Evolutionary conservation across 2,113 vertebrate genomes (phyloP).

Genomic region (Brachypteracias leptosomus): DNA sequence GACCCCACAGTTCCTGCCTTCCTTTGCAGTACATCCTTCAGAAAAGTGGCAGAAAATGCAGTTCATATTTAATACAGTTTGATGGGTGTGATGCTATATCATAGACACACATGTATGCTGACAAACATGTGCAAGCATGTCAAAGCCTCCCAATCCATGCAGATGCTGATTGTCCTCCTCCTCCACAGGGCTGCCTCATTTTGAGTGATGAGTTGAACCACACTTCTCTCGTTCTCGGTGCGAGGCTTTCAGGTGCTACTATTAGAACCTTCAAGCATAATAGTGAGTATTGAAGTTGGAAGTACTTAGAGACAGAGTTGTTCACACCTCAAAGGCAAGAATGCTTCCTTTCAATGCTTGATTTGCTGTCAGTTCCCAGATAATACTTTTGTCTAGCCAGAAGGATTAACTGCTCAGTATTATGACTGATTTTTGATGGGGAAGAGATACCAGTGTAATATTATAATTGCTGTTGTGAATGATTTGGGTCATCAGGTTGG

Average conservation of each 20-base stretch:
- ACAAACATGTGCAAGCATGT: neutral
- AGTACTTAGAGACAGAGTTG: neutral
- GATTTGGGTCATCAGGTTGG: neutral
- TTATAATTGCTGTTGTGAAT: neutral
- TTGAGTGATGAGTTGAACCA: slow-evolving; percentile 95
- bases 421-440: neutral
- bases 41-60: neutral
- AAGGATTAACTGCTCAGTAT: neutral
- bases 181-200: slow-evolving; percentile 90
- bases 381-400: neutral
- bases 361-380: neutral
- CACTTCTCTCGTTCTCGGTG: slow-evolving; percentile 88
- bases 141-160: neutral
- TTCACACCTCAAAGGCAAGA: neutral
- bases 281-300: slow-evolving; percentile 81
- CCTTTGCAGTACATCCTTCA: neutral
- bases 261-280: slow-evolving; percentile 94
- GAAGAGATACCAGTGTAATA: neutral
- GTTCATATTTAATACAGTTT: neutral
- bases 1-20: neutral
- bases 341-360: neutral
- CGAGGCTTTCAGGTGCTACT: slow-evolving; percentile 88
- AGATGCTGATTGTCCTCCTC: slow-evolving; percentile 3
- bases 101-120: fast-evolving
- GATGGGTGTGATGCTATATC: neutral